Percentiles rank a stretch among this genome's conserved stretches.
Evolutionary conservation across 2,888 invertebrate genomes (phyloP).

Genomic region (Drosophila recens): DNA sequence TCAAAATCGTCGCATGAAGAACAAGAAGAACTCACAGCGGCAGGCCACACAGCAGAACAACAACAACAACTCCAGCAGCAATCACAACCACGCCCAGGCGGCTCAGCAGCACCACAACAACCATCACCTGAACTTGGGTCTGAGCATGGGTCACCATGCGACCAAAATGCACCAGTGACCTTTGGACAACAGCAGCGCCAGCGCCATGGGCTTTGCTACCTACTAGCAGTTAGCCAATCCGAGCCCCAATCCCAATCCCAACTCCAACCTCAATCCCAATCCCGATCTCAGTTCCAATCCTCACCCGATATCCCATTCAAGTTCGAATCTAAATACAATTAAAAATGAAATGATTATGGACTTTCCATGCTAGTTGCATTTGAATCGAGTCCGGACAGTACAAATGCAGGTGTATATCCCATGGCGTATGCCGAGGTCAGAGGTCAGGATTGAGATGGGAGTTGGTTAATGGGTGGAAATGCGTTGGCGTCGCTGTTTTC

Average conservation of each 20-base stretch:
- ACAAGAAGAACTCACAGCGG: constrained; percentile 98
- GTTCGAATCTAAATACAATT: constrained; percentile 42
- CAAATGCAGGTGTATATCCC: constrained; percentile 11
- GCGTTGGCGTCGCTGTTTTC: constrained; percentile 73
- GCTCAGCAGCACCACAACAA: constrained; percentile 90
- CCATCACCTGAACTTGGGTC: constrained; percentile 85
- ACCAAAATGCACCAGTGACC: constrained; percentile 86
- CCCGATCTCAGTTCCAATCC: constrained; percentile 38
- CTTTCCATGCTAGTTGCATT: constrained; percentile 71
- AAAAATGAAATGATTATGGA: constrained; percentile 80
- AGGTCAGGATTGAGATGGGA: neutral
- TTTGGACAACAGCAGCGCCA: constrained; percentile 89
- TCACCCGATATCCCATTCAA: constrained; percentile 5
- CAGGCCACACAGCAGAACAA: constrained; percentile 93
- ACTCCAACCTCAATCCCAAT: constrained; percentile 12
- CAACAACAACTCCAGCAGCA: constrained; percentile 92
- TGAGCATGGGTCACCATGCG: constrained; percentile 85
- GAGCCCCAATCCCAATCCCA: constrained; percentile 31
- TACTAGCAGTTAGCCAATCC: constrained; percentile 84
- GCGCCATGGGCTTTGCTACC: constrained; percentile 87
- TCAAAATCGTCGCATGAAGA: constrained; percentile 99
- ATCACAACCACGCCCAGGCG: constrained; percentile 91
- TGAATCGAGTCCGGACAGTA: constrained; percentile 8
- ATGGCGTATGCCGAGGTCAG: constrained; percentile 15
- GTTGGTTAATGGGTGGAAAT: constrained; percentile 10